phyloP scores from a whole-genome alignment of 2,113 vertebrate species.

The Varanus salvator region DNA sequence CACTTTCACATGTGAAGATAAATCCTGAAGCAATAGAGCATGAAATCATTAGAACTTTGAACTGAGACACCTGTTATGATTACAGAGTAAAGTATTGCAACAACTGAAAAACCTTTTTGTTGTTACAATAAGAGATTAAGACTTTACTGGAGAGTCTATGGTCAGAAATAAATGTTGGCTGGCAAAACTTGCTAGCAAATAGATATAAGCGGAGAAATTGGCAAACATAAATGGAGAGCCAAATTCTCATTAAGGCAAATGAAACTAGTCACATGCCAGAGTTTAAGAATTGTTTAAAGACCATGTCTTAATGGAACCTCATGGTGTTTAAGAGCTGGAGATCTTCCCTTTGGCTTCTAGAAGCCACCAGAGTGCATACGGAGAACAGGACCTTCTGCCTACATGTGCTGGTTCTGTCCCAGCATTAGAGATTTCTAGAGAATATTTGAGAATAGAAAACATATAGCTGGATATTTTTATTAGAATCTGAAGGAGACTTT shows the following conservation, averaged over 20 bases:
- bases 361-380: not conserved
- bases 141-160: constrained; percentile 31
- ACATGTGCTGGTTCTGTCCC: not conserved
- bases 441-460: not conserved
- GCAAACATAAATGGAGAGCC: not conserved
- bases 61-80: constrained; percentile 63
- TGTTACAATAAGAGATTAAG: not conserved
- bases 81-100: constrained; percentile 50
- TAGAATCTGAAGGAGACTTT: not conserved
- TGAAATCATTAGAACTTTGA: constrained; percentile 39
- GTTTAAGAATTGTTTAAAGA: not conserved
- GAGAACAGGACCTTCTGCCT: not conserved
- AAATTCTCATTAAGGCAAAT: not conserved
- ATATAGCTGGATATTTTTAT: not conserved
- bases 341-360: not conserved
- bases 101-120: constrained; percentile 26
- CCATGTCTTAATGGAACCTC: not conserved
- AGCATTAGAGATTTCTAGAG: not conserved
- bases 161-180: constrained; percentile 52
- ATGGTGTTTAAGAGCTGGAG: not conserved
- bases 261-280: not conserved
- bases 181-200: not conserved
- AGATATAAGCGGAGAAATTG: not conserved
- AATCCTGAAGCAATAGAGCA: constrained; percentile 18
- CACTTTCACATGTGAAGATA: not conserved